A percentile compares a stretch with the other conserved stretches of the same genome.
Evolutionary conservation across 1,140 invertebrate species (phyloP).

Genomic region (Potamilus streckersoni): DNA sequence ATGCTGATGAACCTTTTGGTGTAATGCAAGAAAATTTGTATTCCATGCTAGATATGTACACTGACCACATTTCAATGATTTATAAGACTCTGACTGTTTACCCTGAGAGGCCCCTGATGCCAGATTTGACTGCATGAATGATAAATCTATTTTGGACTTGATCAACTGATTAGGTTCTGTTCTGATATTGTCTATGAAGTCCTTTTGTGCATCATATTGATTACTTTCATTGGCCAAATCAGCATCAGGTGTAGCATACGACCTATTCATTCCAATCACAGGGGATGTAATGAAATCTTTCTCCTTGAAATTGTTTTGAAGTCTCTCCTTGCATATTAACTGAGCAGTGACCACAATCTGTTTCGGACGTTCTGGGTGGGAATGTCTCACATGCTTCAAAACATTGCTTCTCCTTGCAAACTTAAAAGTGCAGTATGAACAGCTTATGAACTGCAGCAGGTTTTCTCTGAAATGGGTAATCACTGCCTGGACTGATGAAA

Average conservation of each 20-base stretch:
- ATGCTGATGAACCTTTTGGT: constrained; percentile 19
- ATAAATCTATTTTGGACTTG: not conserved
- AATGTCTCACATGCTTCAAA: constrained; percentile 14
- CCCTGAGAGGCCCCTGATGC: not conserved
- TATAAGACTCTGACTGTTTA: not conserved
- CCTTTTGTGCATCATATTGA: not conserved
- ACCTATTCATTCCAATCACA: not conserved
- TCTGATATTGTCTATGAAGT: not conserved
- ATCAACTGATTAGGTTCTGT: not conserved
- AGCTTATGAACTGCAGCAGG: constrained; percentile 31
- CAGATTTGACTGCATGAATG: not conserved
- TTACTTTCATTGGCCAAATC: not conserved
- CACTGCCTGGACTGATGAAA: constrained; percentile 18
- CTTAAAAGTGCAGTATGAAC: constrained; percentile 32
- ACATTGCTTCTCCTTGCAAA: constrained; percentile 23
- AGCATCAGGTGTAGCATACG: not conserved
- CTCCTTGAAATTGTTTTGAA: constrained; percentile 17
- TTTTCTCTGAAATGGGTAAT: constrained; percentile 23
- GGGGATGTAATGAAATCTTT: constrained; percentile 3
- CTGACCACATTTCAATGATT: constrained; percentile 10
- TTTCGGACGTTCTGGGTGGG: constrained; percentile 26
- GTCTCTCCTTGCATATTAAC: constrained; percentile 30
- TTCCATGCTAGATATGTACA: constrained; percentile 26
- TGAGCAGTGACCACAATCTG: constrained; percentile 27
- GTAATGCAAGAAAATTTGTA: constrained; percentile 7